phyloP scores from a whole-genome alignment of 2,797 vertebrate species.

The Triplophysa bombifrons region DNA sequence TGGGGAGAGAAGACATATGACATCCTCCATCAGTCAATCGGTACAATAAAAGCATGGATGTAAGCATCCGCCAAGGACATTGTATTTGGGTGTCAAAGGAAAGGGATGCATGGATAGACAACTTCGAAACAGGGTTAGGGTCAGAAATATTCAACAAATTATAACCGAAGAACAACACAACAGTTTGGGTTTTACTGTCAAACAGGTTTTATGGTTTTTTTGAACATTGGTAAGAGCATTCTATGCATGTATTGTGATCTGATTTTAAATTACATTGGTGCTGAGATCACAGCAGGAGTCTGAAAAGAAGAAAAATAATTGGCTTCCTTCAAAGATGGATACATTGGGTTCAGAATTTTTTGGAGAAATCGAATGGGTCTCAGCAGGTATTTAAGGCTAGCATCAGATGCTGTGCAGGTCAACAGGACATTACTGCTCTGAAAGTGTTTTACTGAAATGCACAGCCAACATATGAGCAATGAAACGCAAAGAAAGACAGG shows the following conservation, averaged over 20 bases:
- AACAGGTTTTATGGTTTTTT: neutral
- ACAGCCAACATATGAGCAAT: conserved; percentile 51
- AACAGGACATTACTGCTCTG: neutral
- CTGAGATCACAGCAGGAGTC: conserved; percentile 24
- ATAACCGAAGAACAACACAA: neutral
- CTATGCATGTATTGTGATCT: conserved; percentile 1
- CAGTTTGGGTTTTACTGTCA: neutral
- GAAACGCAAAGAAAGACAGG: conserved; percentile 17
- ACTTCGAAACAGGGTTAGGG: conserved; percentile 54
- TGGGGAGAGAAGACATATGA: conserved; percentile 73
- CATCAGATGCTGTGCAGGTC: conserved; percentile 10
- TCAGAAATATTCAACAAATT: neutral
- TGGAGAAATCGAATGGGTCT: neutral
- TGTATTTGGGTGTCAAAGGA: conserved; percentile 78
- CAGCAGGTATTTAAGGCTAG: conserved; percentile 8
- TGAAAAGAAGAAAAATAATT: conserved; percentile 5
- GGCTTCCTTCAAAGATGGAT: conserved; percentile 19
- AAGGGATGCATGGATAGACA: conserved; percentile 78
- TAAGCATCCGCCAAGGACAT: conserved; percentile 77
- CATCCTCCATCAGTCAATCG: conserved; percentile 63
- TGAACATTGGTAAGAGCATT: neutral
- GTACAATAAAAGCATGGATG: conserved; percentile 55
- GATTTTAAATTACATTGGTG: conserved; percentile 9
- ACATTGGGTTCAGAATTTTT: conserved; percentile 21
- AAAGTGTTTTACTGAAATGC: conserved; percentile 61